Percentiles rank a stretch among this genome's conserved stretches.
Conservation (phyloP, 2,113 vertebrate species). For the Phaethon lepturus region DNA sequence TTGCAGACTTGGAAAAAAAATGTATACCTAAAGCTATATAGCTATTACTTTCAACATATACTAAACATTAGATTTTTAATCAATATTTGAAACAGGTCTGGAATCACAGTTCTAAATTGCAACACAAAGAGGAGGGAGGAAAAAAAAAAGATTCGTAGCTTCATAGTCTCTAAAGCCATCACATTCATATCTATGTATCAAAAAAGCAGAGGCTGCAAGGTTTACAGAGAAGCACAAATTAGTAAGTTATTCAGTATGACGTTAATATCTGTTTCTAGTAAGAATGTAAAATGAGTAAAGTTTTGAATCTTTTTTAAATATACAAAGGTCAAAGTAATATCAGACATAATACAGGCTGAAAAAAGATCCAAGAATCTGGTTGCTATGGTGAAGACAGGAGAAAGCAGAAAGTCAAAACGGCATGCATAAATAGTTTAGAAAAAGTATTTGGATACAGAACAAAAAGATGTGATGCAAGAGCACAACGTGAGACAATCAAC, state of each 20-base stretch:
- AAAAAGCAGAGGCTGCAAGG: neutral
- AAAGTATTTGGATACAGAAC: neutral
- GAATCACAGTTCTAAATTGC: neutral
- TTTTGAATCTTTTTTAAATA: neutral
- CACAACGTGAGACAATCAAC: fast-evolving
- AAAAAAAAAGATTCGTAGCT: neutral
- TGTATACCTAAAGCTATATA: neutral
- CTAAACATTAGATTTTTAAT: neutral
- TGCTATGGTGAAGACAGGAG: constrained; percentile 58
- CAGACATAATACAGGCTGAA: neutral
- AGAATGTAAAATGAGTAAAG: neutral
- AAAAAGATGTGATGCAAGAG: neutral
- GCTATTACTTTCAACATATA: neutral
- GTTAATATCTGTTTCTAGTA: neutral
- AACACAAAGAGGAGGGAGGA: neutral
- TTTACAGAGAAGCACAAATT: neutral
- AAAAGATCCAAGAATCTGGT: constrained; percentile 42
- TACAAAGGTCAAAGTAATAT: neutral
- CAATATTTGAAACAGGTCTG: neutral
- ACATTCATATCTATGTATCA: neutral
- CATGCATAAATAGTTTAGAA: neutral
- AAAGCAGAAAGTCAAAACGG: constrained; percentile 41
- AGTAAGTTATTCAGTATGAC: neutral
- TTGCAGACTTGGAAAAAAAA: neutral
- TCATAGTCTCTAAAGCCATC: neutral